Conservation (phyloP, 1,140 invertebrate species). For the Popillia japonica region DNA sequence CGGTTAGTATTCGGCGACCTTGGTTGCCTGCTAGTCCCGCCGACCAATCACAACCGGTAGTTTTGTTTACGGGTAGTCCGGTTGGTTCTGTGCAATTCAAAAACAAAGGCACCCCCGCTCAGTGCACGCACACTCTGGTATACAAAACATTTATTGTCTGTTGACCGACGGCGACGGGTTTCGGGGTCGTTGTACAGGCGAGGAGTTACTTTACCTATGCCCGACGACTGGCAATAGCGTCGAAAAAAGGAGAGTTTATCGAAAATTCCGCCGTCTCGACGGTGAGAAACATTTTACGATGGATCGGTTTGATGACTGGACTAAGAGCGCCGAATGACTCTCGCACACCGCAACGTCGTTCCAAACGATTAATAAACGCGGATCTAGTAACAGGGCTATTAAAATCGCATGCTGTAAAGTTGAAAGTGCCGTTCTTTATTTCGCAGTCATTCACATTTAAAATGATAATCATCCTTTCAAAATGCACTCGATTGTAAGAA, state of each 20-base stretch:
- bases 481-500: too few species aligned
- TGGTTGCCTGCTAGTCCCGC: neutral
- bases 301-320: conserved; percentile 21
- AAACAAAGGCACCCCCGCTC: conserved; percentile 50
- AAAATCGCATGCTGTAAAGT: too few species aligned
- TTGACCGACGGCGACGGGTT: conserved; percentile 3
- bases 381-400: neutral
- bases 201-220: conserved; percentile 19
- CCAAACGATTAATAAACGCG: conserved; percentile 10
- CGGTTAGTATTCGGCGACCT: conserved; percentile 42
- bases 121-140: neutral
- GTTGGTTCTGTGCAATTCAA: conserved; percentile 47
- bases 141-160: conserved; percentile 38
- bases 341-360: conserved; percentile 1
- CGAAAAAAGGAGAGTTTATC: conserved; percentile 10
- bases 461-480: too few species aligned
- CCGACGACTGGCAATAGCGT: neutral
- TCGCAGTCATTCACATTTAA: too few species aligned
- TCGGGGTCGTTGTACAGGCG: conserved; percentile 42
- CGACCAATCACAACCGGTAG: conserved; percentile 45
- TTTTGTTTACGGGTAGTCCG: conserved; percentile 50
- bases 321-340: neutral
- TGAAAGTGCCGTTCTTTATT: too few species aligned
- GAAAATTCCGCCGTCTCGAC: conserved; percentile 25
- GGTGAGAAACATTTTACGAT: conserved; percentile 12